These are phyloP conservation scores for Solenopsis fugax DNA, from an alignment of 1,140 invertebrate species.

Conservation along the genomic window DNA sequence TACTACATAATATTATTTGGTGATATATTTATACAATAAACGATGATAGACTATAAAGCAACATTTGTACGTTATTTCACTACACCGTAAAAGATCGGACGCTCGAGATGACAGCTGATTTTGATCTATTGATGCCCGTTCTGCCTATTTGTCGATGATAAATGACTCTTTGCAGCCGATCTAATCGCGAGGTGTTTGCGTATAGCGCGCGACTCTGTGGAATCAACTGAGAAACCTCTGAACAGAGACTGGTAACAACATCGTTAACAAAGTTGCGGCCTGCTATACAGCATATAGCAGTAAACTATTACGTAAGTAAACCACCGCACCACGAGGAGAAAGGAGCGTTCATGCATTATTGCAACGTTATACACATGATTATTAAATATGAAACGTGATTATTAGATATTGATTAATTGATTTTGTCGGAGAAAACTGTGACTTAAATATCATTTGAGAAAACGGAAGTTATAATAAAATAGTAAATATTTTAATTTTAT, in stretches of 20 bases:
- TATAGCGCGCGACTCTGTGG: background rate
- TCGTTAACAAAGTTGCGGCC: conserved; percentile 37
- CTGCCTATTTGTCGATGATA: background rate
- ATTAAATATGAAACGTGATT: conserved; percentile 4
- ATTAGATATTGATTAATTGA: conserved; percentile 6
- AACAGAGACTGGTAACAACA: conserved; percentile 34
- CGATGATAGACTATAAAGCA: conserved; percentile 65
- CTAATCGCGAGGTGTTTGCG: conserved; percentile 13
- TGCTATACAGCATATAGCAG: background rate
- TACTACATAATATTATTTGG: conserved; percentile 81
- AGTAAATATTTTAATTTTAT: background rate
- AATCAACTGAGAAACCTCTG: conserved; percentile 4
- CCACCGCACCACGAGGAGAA: background rate
- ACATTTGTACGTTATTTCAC: conserved; percentile 10
- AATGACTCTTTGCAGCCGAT: background rate
- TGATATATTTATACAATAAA: conserved; percentile 85
- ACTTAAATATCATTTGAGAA: background rate
- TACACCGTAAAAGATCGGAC: background rate
- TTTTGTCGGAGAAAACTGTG: background rate
- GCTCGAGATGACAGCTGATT: background rate
- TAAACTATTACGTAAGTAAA: conserved; percentile 52
- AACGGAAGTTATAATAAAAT: background rate
- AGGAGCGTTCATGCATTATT: conserved; percentile 2
- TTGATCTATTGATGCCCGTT: background rate
- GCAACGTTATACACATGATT: background rate